phyloP scores from a whole-genome alignment of 2,113 vertebrate species.

The Ahaetulla prasina region DNA sequence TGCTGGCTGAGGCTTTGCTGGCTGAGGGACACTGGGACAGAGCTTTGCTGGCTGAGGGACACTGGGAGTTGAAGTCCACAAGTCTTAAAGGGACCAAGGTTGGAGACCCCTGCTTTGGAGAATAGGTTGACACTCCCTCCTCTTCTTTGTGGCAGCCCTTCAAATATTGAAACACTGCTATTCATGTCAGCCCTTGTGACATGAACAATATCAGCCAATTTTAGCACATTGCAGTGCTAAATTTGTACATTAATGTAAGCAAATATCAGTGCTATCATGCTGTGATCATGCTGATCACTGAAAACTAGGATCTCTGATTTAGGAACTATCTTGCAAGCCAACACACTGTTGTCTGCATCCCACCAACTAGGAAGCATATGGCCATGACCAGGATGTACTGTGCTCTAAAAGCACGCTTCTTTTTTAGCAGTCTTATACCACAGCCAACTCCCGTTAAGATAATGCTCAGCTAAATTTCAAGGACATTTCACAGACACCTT shows the following conservation, averaged over 20 bases:
- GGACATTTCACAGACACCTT: not conserved
- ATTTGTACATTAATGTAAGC: not conserved
- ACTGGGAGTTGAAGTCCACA: too few relatives aligned
- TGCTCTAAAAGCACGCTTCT: not conserved
- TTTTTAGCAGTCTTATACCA: not conserved
- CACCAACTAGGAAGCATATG: not conserved
- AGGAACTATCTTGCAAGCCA: not conserved
- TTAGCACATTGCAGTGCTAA: not conserved
- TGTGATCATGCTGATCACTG: too few relatives aligned
- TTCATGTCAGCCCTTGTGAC: not conserved
- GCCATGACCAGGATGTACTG: not conserved
- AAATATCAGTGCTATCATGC: not conserved
- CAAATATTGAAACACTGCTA: too few relatives aligned
- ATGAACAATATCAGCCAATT: not conserved
- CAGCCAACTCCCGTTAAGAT: not conserved
- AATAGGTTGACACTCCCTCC: too few relatives aligned
- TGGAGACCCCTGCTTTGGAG: too few relatives aligned
- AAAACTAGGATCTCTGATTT: not conserved
- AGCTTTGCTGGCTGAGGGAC: too few relatives aligned
- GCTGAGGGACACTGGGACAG: too few relatives aligned
- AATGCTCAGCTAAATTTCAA: not conserved
- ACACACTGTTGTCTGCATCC: not conserved
- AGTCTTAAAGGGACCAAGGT: too few relatives aligned
- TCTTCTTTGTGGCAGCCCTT: too few relatives aligned
- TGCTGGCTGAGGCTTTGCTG: too few relatives aligned